Evolutionary conservation across 2,888 invertebrate species (phyloP).

Genomic region (Sphaerophoria rueppellii): DNA sequence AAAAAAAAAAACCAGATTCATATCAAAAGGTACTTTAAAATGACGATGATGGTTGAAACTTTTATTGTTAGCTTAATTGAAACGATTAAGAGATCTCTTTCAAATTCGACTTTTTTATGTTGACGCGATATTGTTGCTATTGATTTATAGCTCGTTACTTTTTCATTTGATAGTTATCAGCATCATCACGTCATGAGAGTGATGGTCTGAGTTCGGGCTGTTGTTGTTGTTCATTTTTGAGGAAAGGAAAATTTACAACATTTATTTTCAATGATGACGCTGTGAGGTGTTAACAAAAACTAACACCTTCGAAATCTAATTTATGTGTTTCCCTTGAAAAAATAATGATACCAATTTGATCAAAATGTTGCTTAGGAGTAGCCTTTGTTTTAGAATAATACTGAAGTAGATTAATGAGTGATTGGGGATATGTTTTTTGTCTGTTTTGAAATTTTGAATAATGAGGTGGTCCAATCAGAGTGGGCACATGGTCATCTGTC

Average conservation of each 20-base stretch:
- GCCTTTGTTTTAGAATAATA: slow-evolving; percentile 1
- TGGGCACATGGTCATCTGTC: neutral
- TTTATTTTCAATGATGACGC: neutral
- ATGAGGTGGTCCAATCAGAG: slow-evolving; percentile 15
- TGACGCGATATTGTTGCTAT: slow-evolving; percentile 22
- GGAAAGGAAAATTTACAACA: neutral
- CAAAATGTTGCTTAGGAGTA: neutral
- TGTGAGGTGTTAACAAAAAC: neutral
- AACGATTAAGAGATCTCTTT: slow-evolving; percentile 29
- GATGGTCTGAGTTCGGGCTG: neutral
- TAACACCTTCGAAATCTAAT: slow-evolving; percentile 15
- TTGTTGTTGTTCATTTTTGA: neutral
- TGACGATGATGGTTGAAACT: slow-evolving; percentile 31
- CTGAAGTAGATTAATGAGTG: slow-evolving; percentile 6
- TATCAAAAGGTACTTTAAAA: neutral
- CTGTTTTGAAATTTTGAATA: slow-evolving; percentile 2
- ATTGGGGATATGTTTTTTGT: neutral
- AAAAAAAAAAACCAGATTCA: neutral
- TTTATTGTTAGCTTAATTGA: slow-evolving; percentile 51
- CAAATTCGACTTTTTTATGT: neutral
- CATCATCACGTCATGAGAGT: slow-evolving; percentile 11
- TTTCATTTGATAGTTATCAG: neutral
- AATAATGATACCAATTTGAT: slow-evolving; percentile 13
- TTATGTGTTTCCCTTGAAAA: slow-evolving; percentile 32
- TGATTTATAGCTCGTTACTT: slow-evolving; percentile 34